Percentiles rank a stretch among this genome's conserved stretches.
Evolutionary conservation across 2,113 vertebrate genomes (phyloP).

Genomic region (Greenwoodochromis staneri): DNA sequence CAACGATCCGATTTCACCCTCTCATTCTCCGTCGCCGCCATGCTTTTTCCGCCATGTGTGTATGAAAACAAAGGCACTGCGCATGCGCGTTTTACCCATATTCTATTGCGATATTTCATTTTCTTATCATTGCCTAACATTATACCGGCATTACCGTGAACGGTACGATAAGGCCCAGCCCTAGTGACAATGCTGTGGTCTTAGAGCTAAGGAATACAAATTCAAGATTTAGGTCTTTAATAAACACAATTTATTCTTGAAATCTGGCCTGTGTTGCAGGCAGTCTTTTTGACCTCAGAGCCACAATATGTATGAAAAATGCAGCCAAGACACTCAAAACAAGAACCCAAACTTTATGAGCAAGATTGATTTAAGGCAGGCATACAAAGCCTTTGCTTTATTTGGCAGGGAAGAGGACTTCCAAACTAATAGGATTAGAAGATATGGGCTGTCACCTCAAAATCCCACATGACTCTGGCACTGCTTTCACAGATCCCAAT

Average conservation of each 20-base stretch:
- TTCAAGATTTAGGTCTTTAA: background rate
- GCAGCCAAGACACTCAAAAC: background rate
- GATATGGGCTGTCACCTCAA: slow-evolving; percentile 10
- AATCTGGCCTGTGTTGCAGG: background rate
- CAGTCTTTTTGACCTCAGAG: background rate
- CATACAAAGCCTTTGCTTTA: background rate
- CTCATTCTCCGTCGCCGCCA: accelerated
- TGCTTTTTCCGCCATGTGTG: accelerated
- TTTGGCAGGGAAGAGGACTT: background rate
- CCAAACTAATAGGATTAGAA: slow-evolving; percentile 20
- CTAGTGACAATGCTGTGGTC: background rate
- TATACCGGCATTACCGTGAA: background rate
- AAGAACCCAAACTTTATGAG: background rate
- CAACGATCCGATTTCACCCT: accelerated
- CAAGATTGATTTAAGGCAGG: background rate
- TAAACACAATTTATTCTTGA: background rate
- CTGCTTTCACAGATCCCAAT: background rate
- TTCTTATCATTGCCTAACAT: background rate
- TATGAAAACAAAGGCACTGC: background rate
- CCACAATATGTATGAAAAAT: accelerated
- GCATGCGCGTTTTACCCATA: accelerated
- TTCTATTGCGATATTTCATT: accelerated
- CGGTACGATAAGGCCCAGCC: accelerated
- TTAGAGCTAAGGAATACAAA: background rate
- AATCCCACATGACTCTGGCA: background rate